Conservation (phyloP, 1,140 invertebrate genomes). For the Drosophila paulistorum region DNA sequence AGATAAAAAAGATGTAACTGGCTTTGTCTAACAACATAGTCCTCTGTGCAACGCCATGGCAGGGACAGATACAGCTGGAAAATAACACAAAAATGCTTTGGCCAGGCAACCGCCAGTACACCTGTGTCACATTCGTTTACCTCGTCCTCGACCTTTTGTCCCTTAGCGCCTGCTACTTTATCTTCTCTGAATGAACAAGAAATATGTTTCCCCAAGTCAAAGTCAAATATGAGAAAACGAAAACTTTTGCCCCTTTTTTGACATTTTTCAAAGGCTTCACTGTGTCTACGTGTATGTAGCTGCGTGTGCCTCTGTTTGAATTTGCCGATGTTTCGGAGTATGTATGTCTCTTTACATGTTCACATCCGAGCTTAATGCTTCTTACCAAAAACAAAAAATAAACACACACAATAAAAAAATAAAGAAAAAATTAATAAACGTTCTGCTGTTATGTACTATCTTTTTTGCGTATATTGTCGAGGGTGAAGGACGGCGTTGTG, state of each 20-base stretch:
- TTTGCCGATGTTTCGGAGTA: background rate
- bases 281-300: background rate
- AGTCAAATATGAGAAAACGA: slow-evolving; percentile 60
- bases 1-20: too few relatives aligned
- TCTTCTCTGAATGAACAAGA: slow-evolving; percentile 10
- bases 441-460: slow-evolving; percentile 28
- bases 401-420: background rate
- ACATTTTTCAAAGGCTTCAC: slow-evolving; percentile 54
- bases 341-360: slow-evolving; percentile 52
- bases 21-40: background rate
- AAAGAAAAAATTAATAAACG: slow-evolving; percentile 52
- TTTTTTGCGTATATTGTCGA: background rate
- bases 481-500: background rate
- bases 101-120: slow-evolving; percentile 3
- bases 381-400: slow-evolving; percentile 8
- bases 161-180: too few relatives aligned
- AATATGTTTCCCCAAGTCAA: slow-evolving; percentile 43
- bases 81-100: background rate
- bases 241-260: slow-evolving; percentile 47
- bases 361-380: slow-evolving; percentile 42
- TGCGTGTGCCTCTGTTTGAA: background rate
- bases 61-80: background rate
- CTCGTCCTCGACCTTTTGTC: too few relatives aligned
- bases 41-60: slow-evolving; percentile 16
- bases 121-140: slow-evolving; percentile 21